Evolutionary conservation across 2,113 vertebrate species (phyloP), one percentile per base, ranked within the genome.

Genomic region (Tyrannus savana): DNA sequence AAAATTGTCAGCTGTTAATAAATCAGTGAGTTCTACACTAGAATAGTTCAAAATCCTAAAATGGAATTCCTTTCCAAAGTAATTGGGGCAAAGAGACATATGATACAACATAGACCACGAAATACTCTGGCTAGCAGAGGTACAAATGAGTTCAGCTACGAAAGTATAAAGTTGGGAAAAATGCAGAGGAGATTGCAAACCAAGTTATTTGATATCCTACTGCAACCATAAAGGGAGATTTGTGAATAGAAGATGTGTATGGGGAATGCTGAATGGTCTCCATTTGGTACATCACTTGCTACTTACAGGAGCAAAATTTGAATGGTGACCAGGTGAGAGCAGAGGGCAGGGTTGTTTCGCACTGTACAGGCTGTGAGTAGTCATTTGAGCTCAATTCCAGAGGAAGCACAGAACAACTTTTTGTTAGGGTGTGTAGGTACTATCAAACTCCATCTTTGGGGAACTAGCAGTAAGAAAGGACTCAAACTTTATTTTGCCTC

Each of bases 41-140:
- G 66, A 82, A 49, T 49, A 73, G 50, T 39, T 96, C 14, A 82
- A 93, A 94, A 90, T 85, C 84, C 44, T 73, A 39, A 88, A 88
- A 85, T 74, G 63, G 42, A 85, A 69, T 82, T 78, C 11, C 46
- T 87, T 91, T 58, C 19, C 42, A 46, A 73, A 85, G 58, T 66
- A 37, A 3, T 60, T 59, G 28, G 33, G 1, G 76, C 66, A 69
- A 60, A 92, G 74, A 49, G 50, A 69, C 47, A 21, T n/a, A 55
- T 30, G 19, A 33, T 52, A 8, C 46, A 31, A 22, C 19, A 15
- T 22, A 44, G 59, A 35, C 37, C 14, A 31, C n/a, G 31, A 94
- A 79, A 33, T 88, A 82, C 13, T 62, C 23, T 4, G 10, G 50
- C 15, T 84, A 35, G 31, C 37, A 55, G 23, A 77, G 13, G 23